Evolutionary conservation across 2,888 invertebrate species (phyloP).

Genomic region (Clitarchus hookeri): DNA sequence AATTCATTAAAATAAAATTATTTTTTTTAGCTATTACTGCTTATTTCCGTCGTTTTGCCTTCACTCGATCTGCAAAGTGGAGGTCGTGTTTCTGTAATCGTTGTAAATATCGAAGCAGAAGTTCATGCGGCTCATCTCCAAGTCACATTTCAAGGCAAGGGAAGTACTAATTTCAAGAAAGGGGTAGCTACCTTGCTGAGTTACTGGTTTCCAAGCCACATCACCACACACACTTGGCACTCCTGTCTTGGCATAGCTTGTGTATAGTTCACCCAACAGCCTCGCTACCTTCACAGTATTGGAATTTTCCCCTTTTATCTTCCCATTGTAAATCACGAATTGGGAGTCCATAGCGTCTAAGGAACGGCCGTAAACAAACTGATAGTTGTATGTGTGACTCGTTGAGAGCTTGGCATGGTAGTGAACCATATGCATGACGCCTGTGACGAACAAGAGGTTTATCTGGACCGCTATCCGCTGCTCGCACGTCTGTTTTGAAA

Average conservation of each 20-base stretch:
- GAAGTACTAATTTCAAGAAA: neutral
- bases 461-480: neutral
- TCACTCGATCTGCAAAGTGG: too few species aligned
- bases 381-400: neutral
- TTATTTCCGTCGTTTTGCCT: too few species aligned
- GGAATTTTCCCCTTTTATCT: neutral
- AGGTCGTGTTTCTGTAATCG: neutral
- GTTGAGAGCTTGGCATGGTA: neutral
- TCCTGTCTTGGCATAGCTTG: neutral
- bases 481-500: neutral
- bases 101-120: neutral
- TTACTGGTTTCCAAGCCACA: neutral
- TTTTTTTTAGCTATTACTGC: too few species aligned
- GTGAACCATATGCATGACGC: neutral
- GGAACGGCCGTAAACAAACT: neutral
- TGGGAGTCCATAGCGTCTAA: neutral
- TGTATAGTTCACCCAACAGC: neutral
- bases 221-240: neutral
- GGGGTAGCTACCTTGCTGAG: neutral
- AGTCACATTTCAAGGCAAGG: neutral
- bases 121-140: neutral
- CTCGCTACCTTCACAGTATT: neutral
- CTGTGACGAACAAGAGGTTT: neutral
- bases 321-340: neutral
- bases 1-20: too few species aligned